Conservation (phyloP, 2,113 vertebrate species). For the Bothrops jararaca region DNA sequence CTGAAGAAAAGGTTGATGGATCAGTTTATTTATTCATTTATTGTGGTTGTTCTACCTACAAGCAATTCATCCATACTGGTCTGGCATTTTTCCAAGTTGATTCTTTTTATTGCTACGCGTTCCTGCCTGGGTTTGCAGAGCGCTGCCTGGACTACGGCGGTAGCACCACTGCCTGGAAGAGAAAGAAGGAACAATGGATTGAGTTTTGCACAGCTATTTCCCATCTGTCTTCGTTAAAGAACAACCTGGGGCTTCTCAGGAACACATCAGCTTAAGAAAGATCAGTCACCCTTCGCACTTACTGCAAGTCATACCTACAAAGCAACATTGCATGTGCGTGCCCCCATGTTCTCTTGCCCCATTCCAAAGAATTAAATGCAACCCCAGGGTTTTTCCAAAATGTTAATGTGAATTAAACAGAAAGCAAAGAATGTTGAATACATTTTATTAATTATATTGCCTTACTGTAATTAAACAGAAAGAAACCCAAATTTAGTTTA, state of each 20-base stretch:
- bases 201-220: neutral
- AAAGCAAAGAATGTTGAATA: neutral
- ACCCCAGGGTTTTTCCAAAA: neutral
- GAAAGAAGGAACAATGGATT: conserved; percentile 43
- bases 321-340: neutral
- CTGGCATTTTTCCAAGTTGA: conserved; percentile 99
- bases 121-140: conserved; percentile 94
- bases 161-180: conserved; percentile 92
- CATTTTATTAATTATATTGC: neutral
- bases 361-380: neutral
- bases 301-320: neutral
- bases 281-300: neutral
- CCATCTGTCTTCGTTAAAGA: neutral
- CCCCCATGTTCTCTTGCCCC: neutral
- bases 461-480: neutral
- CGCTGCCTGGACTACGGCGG: conserved; percentile 96
- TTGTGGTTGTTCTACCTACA: conserved; percentile 73
- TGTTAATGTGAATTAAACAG: neutral
- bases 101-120: conserved; percentile 97
- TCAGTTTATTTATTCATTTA: neutral
- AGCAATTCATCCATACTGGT: conserved; percentile 99
- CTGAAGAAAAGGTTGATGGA: neutral
- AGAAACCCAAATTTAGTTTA: neutral
- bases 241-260: neutral
- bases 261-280: neutral